Conservation (phyloP, 2,888 invertebrate species). For the Aleiodes leptofemur region DNA sequence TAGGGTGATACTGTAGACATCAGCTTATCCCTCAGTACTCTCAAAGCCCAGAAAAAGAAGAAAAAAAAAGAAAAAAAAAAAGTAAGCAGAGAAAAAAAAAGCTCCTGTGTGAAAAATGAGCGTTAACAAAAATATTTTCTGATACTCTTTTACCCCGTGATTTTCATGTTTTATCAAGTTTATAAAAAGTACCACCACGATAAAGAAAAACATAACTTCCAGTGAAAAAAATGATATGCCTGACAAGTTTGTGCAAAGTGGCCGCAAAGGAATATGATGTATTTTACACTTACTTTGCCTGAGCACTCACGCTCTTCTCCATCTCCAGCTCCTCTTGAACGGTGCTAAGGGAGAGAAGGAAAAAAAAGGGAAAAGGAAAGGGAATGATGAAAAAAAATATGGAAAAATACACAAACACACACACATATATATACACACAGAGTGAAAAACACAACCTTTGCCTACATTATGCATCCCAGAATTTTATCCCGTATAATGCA, state of each 20-base stretch:
- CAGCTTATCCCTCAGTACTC: neutral
- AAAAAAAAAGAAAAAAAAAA: neutral
- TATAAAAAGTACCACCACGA: slow-evolving; percentile 9
- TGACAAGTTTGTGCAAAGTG: slow-evolving; percentile 32
- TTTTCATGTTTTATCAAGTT: slow-evolving; percentile 22
- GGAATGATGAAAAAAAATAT: slow-evolving; percentile 41
- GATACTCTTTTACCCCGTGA: slow-evolving; percentile 5
- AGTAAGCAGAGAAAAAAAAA: no score
- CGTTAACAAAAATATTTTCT: neutral
- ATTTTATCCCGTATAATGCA: slow-evolving; percentile 68
- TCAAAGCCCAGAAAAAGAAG: neutral
- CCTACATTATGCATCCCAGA: slow-evolving; percentile 66
- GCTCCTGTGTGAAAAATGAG: slow-evolving; percentile 3
- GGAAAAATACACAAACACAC: slow-evolving; percentile 44
- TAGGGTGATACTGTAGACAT: slow-evolving; percentile 2
- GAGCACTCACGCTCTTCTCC: slow-evolving; percentile 50
- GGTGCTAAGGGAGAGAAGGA: no score
- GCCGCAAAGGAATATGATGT: slow-evolving; percentile 48
- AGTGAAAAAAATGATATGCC: slow-evolving; percentile 2
- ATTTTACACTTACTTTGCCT: slow-evolving; percentile 54
- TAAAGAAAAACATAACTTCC: slow-evolving; percentile 15
- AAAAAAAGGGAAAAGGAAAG: neutral
- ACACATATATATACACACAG: slow-evolving; percentile 46
- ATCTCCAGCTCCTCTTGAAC: slow-evolving; percentile 19
- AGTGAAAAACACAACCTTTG: slow-evolving; percentile 51